Conservation (phyloP, 35 echinoderm and acorn worm genomes). For the Lytechinus pictus region DNA sequence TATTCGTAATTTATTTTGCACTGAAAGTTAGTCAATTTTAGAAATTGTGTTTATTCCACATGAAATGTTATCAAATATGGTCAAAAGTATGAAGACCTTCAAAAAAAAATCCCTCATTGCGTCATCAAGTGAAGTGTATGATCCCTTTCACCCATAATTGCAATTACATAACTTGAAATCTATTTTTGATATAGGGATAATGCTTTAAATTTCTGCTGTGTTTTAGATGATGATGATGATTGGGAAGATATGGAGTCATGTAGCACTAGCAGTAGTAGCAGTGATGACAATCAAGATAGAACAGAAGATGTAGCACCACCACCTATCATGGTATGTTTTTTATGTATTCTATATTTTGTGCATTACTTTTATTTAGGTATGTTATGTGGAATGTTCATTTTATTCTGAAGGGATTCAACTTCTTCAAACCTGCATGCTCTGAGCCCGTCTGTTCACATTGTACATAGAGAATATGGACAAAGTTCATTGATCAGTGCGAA, state of each 20-base stretch:
- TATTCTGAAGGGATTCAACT: background rate
- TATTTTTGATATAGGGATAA: no score
- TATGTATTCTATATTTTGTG: background rate
- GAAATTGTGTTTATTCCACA: no score
- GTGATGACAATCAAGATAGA: constrained; percentile 78
- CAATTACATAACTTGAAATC: no score
- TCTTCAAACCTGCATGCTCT: background rate
- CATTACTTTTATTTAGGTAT: background rate
- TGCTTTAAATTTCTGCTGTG: no score
- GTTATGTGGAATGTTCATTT: background rate
- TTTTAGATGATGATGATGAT: constrained; percentile 69
- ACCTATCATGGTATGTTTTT: constrained; percentile 67
- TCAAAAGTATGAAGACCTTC: no score
- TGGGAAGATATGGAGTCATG: constrained; percentile 78
- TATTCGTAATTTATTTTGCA: no score
- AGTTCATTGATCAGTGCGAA: background rate
- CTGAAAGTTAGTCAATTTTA: no score
- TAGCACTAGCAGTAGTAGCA: constrained; percentile 73
- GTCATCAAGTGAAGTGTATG: no score
- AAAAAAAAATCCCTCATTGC: no score
- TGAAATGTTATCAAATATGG: no score
- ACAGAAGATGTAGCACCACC: constrained; percentile 37
- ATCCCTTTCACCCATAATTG: no score
- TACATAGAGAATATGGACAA: background rate
- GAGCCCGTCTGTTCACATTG: background rate